phyloP scores from a whole-genome alignment of 2,113 vertebrate species.

The Barbus barbus region DNA sequence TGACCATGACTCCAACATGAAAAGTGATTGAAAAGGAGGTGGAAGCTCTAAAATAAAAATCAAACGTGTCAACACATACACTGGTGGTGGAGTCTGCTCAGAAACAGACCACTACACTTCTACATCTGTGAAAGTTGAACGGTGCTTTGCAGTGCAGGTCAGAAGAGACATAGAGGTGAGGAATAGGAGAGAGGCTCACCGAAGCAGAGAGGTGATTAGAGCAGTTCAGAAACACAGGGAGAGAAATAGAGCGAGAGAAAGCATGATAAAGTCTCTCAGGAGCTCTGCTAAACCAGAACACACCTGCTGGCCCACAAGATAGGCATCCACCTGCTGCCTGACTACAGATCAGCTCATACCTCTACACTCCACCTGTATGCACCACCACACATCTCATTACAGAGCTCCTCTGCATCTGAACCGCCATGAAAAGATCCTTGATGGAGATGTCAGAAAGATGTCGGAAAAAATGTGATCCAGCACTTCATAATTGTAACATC shows the following conservation, averaged over 20 bases:
- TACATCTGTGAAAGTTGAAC: neutral
- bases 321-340: conserved; percentile 23
- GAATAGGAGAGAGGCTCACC: neutral
- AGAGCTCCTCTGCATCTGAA: neutral
- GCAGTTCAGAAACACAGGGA: neutral
- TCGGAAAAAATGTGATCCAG: conserved; percentile 3
- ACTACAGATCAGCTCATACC: conserved; percentile 27
- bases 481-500: conserved; percentile 39
- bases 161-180: neutral
- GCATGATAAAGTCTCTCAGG: conserved; percentile 20
- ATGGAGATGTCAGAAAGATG: conserved; percentile 11
- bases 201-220: conserved; percentile 25
- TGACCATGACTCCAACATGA: neutral
- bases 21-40: neutral
- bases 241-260: neutral
- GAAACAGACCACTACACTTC: neutral
- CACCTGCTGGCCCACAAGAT: conserved; percentile 47
- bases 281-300: conserved; percentile 34
- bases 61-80: neutral
- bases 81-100: neutral
- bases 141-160: neutral
- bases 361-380: conserved; percentile 19
- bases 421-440: neutral
- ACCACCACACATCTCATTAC: conserved; percentile 15
- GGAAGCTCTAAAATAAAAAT: too few species aligned